Evolutionary conservation across 1,140 invertebrate species (phyloP), one percentile per base, ranked within the genome.

Genomic region (Dreissena rostriformis): DNA sequence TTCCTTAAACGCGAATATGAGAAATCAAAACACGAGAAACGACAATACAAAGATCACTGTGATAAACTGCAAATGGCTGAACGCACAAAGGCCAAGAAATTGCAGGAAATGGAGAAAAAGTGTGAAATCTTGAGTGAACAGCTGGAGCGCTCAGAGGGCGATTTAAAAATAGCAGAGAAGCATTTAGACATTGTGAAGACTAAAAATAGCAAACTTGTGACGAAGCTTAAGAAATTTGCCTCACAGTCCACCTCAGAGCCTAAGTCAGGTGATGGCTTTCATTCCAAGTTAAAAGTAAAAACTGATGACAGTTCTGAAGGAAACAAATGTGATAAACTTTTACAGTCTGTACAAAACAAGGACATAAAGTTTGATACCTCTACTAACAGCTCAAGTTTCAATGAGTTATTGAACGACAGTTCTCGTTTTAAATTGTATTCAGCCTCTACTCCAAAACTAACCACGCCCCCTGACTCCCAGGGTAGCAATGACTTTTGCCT

Each of bases 1-100:
- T 84, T 84, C 10, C 51, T 84, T 24, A 84, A 84, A 78, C 73
- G 82, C 1, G 82, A 84, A 77, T 84, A 57, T 65, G 82, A 84
- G 53, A 84, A 78, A 53, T 29, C 77, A 7, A 84, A 84, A 63
- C 51, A 77, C 5, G 82, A 84, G 53, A 84, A 84, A 63, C 65
- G 68, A 29, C 52, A 77, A 12, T 49, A 77, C 29, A 84, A 84
- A 22, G 82, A 84, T 19, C 66, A 84, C 49, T 78, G 70, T 55
- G 82, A 84, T 17, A 84, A 84, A 72, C 57, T 77, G 0, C 73
- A 71, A 24, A 12, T 72, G 14, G 49, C 52, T 17, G 82, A 71
- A 26, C 55, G 51, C 19, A 29, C 49, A 0, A 71, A 61, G 65
- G 67, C 55, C 22, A 84, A 72, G 24, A 77, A 77, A 61, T 51